phyloP scores from a whole-genome alignment of 2,113 vertebrate species.

The Ageneiosus marmoratus region DNA sequence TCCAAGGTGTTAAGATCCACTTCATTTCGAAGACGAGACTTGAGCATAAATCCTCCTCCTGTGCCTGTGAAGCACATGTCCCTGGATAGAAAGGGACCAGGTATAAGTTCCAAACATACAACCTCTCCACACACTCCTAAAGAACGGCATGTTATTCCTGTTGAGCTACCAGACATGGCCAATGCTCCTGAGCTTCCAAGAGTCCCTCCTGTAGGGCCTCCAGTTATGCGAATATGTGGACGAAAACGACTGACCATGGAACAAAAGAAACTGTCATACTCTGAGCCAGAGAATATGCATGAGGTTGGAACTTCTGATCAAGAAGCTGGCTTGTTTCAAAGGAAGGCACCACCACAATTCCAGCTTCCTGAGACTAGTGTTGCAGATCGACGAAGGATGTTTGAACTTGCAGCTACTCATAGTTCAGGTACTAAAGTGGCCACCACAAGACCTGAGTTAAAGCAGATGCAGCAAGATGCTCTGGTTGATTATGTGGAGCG shows the following conservation, averaged over 20 bases:
- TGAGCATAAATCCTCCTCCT: constrained; percentile 68
- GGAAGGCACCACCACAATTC: constrained; percentile 60
- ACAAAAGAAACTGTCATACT: constrained; percentile 94
- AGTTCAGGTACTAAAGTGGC: constrained; percentile 64
- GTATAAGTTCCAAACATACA: constrained; percentile 60
- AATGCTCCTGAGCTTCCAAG: constrained; percentile 65
- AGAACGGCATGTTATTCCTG: constrained; percentile 81
- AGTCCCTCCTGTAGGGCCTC: constrained; percentile 57
- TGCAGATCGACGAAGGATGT: constrained; percentile 85
- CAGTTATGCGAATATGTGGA: constrained; percentile 75
- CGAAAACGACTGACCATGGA: constrained; percentile 82
- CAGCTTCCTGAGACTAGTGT: constrained; percentile 78
- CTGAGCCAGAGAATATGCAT: constrained; percentile 92
- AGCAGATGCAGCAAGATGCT: constrained; percentile 88
- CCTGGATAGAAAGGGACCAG: constrained; percentile 76
- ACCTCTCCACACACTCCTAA: constrained; percentile 82
- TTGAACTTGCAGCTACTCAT: constrained; percentile 76
- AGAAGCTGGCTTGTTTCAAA: constrained; percentile 63
- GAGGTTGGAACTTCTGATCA: constrained; percentile 82
- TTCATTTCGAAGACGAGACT: constrained; percentile 82
- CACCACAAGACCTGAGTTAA: constrained; percentile 78
- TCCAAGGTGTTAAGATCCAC: constrained; percentile 85
- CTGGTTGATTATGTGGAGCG: constrained; percentile 87
- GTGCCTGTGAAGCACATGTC: constrained; percentile 59
- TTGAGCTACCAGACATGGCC: constrained; percentile 54